phyloP scores from a whole-genome alignment of 2,113 vertebrate species.

The Ovis aries region DNA sequence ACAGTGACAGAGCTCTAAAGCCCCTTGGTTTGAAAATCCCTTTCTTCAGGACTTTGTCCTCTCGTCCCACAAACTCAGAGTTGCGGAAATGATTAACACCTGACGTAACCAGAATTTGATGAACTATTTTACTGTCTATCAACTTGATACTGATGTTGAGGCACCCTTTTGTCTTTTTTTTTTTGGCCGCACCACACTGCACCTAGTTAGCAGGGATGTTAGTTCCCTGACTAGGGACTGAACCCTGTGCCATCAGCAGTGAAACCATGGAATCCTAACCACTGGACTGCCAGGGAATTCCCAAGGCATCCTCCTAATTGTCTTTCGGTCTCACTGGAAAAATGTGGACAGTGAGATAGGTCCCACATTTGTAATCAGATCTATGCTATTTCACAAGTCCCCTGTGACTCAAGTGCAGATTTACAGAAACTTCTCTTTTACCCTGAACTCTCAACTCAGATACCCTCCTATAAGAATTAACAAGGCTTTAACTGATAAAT shows the following conservation, averaged over 20 bases:
- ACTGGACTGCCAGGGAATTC: not conserved
- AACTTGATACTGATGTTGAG: not conserved
- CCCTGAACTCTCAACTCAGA: not conserved
- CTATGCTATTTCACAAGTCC: not conserved
- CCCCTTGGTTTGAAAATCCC: not conserved
- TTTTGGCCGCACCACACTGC: not conserved
- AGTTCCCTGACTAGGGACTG: not conserved
- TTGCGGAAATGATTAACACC: not conserved
- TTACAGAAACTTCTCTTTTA: not conserved
- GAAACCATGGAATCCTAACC: not conserved
- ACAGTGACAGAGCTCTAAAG: not conserved
- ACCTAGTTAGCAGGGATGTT: not conserved
- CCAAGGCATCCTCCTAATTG: not conserved
- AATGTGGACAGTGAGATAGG: not conserved
- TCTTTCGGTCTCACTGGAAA: not conserved
- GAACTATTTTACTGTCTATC: not conserved
- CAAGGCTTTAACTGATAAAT: not conserved
- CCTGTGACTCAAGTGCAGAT: not conserved
- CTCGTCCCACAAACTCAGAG: constrained; percentile 16
- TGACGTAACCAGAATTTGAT: not conserved
- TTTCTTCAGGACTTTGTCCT: not conserved
- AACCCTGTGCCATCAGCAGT: not conserved
- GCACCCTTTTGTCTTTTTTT: not conserved
- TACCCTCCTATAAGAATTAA: not conserved
- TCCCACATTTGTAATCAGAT: not conserved